Evolutionary conservation across 2,888 invertebrate species (phyloP).

Genomic region (Lumbricus terrestris): DNA sequence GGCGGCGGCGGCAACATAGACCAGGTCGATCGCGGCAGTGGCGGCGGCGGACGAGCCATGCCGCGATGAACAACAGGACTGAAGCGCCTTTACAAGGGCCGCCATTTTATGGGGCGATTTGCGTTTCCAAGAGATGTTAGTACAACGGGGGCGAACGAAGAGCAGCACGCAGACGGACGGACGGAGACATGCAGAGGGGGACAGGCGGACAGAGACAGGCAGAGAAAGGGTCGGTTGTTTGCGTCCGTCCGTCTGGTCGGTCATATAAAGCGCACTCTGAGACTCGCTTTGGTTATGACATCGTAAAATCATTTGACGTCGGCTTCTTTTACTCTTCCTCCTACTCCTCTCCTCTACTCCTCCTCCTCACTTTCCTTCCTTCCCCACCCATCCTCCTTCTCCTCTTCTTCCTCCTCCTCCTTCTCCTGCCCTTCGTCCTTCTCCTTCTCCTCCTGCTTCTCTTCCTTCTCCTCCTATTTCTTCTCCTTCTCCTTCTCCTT

Average conservation of each 20-base stretch:
- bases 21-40: too few relatives aligned
- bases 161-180: background rate
- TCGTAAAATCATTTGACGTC: conserved; percentile 15
- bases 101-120: conserved; percentile 11
- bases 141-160: background rate
- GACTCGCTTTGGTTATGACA: background rate
- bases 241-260: background rate
- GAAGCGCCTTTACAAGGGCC: background rate
- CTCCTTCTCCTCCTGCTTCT: too few relatives aligned
- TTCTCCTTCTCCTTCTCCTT: background rate
- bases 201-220: background rate
- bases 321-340: background rate
- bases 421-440: background rate
- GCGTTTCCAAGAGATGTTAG: conserved; percentile 7
- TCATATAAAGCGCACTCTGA: conserved; percentile 14
- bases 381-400: background rate
- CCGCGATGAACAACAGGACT: background rate
- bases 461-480: background rate
- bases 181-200: background rate
- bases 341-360: background rate
- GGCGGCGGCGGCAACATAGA: background rate
- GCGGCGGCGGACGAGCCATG: background rate
- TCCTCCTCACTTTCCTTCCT: background rate
- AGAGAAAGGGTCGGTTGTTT: background rate
- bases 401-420: background rate